A percentile compares a stretch with the other conserved stretches of the same genome.
Conservation (phyloP, 2,888 invertebrate genomes). For the Drymonia ruficornis region DNA sequence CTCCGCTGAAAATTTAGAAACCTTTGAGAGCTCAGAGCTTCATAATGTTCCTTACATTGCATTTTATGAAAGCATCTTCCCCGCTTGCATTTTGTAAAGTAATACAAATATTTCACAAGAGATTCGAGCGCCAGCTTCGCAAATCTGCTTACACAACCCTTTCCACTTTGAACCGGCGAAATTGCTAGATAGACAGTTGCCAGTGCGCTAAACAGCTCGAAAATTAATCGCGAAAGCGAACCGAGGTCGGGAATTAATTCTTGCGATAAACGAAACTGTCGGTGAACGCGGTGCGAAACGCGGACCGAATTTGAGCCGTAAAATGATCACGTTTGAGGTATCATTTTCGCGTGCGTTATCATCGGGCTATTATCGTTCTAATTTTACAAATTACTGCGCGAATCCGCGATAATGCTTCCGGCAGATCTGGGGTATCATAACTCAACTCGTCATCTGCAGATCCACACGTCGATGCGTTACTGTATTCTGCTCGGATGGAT, state of each 20-base stretch:
- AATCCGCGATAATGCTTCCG: slow-evolving; percentile 43
- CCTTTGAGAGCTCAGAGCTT: slow-evolving; percentile 15
- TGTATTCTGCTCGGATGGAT: slow-evolving; percentile 23
- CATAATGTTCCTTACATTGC: slow-evolving; percentile 28
- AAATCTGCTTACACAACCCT: slow-evolving; percentile 48
- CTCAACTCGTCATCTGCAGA: slow-evolving; percentile 50
- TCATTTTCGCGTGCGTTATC: slow-evolving; percentile 21
- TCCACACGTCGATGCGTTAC: slow-evolving; percentile 40
- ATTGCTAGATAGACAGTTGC: slow-evolving; percentile 49
- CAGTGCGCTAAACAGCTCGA: slow-evolving; percentile 55
- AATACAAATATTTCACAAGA: slow-evolving; percentile 45
- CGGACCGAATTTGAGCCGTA: slow-evolving; percentile 20
- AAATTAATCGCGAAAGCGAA: slow-evolving; percentile 58
- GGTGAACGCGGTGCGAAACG: slow-evolving; percentile 24
- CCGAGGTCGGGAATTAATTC: slow-evolving; percentile 59
- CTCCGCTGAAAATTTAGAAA: slow-evolving; percentile 13
- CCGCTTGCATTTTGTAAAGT: slow-evolving; percentile 34
- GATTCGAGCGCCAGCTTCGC: slow-evolving; percentile 22
- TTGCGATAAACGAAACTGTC: slow-evolving; percentile 56
- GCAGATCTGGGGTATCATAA: slow-evolving; percentile 47
- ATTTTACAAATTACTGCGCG: slow-evolving; percentile 58
- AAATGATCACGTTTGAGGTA: slow-evolving; percentile 11
- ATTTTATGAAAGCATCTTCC: slow-evolving; percentile 25
- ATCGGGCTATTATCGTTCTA: slow-evolving; percentile 39
- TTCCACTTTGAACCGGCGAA: slow-evolving; percentile 43